A percentile compares a stretch with the other conserved stretches of the same genome.
These are phyloP conservation scores for Xenopus borealis DNA, from an alignment of 2,113 vertebrate genomes.

Conservation along the genomic window DNA sequence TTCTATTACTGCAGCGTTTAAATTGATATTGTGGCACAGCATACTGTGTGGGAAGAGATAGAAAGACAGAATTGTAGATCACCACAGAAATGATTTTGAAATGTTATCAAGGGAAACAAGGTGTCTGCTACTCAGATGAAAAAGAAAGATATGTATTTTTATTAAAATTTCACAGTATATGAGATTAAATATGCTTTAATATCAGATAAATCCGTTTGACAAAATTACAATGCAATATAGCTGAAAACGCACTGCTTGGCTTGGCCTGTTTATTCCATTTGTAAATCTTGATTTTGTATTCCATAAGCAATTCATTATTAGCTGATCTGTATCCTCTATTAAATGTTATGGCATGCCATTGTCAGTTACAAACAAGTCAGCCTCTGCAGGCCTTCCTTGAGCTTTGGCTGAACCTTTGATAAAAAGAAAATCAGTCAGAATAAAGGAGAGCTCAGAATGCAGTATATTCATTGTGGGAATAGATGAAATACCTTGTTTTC, in stretches of 20 bases:
- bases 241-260: neutral
- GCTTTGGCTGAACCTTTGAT: conserved; percentile 4
- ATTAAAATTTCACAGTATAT: neutral
- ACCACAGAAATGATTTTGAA: neutral
- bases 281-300: conserved; percentile 21
- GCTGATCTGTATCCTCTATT: conserved; percentile 22
- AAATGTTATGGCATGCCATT: conserved; percentile 23
- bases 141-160: neutral
- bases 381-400: neutral
- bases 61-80: neutral
- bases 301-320: conserved; percentile 29
- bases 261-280: neutral
- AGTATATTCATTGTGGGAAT: neutral
- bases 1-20: too few relatives aligned
- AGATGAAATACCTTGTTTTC: conserved; percentile 4
- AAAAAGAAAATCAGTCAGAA: conserved; percentile 29
- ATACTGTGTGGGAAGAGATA: too few relatives aligned
- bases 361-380: conserved; percentile 26
- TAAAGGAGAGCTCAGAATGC: conserved; percentile 9
- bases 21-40: too few relatives aligned
- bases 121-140: neutral
- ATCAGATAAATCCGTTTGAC: neutral
- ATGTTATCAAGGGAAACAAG: neutral
- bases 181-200: neutral
- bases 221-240: neutral